Base-by-base conservation (phyloP, 2,113 vertebrate species). In the Pithys albifrons region DNA sequence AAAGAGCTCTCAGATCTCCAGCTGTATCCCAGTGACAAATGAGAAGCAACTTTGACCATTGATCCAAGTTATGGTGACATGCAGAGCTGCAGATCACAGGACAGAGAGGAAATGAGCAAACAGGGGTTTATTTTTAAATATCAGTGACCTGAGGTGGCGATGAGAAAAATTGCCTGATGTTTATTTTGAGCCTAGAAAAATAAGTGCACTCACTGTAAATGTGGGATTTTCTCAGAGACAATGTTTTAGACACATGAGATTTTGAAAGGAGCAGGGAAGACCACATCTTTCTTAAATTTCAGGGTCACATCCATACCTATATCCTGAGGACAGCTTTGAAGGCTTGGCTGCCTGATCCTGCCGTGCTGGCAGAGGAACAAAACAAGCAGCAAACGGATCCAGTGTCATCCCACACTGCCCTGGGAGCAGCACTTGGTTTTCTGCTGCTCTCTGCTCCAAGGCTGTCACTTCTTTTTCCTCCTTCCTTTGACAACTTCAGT, bases 11-110 rank as follows among this genome's bases (percentile, higher is more conserved):
- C 37, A 27, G 54, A 69, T 59, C 71, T 89, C 75, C 28, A 59
- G 71, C 79, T 89, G 74, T 69, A 92, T 74, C 86, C 52, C 85
- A 92, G 93, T 3, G 76, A 95, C 73, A 90, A 76, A 80, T 54
- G 8, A n/a, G 85, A 94, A 71, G 58, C 57, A 91, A 83, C 71
- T 43, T 45, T 82, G 69, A 24, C 73, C 3, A 6, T 4, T 85
- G 89, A 78, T 61, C 69, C 24, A 10, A 85, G 64, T 31, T 51
- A 45, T 4, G 19, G n/a, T 52, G 90, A 86, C 75, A n/a, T 5
- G 27, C 66, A 20, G 65, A 71, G 64, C 17, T 91, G 62, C 65
- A 89, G 59, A 67, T 81, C 87, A 75, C 75, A 79, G 70, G 55
- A 59, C 67, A 74, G 51, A 82, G 66, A 31, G 39, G 62, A 73